Evolutionary conservation across 2,113 vertebrate species (phyloP).

Genomic region (Cepphus grylle): DNA sequence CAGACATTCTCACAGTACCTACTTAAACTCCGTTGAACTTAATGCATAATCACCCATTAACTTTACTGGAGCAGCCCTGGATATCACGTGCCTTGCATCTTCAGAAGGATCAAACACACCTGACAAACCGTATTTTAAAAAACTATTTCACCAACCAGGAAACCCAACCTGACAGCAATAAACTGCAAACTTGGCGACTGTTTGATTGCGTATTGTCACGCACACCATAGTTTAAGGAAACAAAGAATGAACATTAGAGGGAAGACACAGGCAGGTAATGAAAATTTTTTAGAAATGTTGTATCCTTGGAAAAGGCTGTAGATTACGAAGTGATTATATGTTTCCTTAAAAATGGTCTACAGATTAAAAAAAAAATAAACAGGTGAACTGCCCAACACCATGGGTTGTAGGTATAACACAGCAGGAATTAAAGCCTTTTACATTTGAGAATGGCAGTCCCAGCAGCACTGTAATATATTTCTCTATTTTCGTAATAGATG

Average conservation of each 20-base stretch:
- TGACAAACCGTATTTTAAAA: neutral
- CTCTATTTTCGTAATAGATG: neutral
- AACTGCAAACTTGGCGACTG: neutral
- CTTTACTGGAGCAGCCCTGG: neutral
- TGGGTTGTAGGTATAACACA: neutral
- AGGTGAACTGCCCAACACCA: neutral
- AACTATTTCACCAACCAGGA: neutral
- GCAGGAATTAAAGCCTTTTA: neutral
- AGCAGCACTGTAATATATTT: neutral
- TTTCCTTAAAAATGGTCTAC: neutral
- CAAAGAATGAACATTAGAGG: neutral
- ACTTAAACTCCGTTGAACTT: neutral
- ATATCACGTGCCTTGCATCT: neutral
- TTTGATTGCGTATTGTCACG: accelerated
- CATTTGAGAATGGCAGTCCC: neutral
- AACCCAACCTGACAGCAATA: neutral
- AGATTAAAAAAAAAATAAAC: neutral
- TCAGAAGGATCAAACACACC: neutral
- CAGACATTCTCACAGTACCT: neutral
- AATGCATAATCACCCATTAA: neutral
- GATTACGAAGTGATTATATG: neutral
- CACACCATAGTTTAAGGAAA: neutral
- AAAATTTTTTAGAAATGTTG: neutral
- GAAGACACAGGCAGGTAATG: neutral
- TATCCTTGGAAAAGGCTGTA: neutral